Base-by-base conservation (phyloP, 2,888 invertebrate genomes). In the Melanostoma scalare region DNA sequence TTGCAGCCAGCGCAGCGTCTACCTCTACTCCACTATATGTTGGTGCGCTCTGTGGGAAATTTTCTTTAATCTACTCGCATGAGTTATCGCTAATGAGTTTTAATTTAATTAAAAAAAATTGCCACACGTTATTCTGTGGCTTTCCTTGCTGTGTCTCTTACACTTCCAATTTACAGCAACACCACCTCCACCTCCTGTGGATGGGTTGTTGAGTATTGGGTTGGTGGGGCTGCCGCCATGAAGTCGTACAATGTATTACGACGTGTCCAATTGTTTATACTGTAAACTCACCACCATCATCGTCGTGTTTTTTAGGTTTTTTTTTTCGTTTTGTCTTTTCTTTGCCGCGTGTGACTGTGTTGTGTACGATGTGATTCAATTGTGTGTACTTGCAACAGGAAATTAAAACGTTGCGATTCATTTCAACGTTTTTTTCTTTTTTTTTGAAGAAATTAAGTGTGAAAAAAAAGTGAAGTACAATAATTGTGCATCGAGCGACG, bases 1-100 rank as follows among this genome's bases (percentile, higher is more conserved):
- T 4, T 6, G 6, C 53, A 36, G 9, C 4, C 20, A 20, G 20
- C 20, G 20, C 20, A 20, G 20, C 20, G 20, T 61, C 31, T n/a
- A n/a, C 35, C 38, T 10, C 35, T 6, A 3, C 10, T 20, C 48
- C 36, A 30, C 20, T 20, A 20, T 20, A 20, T 4, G 10, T 40
- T 42, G 35, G 4, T 9, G 9, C 53, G 8, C 36, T 35, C 44
- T 53, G 20, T 56, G 73, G 52, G 61, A 77, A 73, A 56, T 69
- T 75, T 79, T 82, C 79, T 79, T 85, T 85, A 86, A 86, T 85
- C 82, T 84, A 48, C 79, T 82, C 86, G 86, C 86, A 86, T 86
- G 86, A 86, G 76, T 85, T 86, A 85, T 86, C 85, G 85, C 85
- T 86, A 86, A 86, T 86, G 85, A 86, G 84, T 86, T 86, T 86